Evolutionary conservation across 2,113 vertebrate species (phyloP), one percentile per base, ranked within the genome.

Genomic region (Corythornis vintsioides): DNA sequence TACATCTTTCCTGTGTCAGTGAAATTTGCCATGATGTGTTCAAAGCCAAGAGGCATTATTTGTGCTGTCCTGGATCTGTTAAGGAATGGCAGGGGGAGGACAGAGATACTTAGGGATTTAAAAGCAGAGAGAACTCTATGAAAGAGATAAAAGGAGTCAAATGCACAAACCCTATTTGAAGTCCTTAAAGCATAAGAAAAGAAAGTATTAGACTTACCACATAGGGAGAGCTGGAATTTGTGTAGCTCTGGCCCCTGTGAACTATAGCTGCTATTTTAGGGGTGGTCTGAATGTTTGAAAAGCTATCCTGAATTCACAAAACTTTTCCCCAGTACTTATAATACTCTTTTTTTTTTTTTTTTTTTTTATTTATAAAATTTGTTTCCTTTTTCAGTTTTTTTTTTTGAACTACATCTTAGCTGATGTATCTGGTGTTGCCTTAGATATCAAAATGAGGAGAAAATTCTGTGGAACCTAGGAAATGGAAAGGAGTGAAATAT

Each of bases 111-210:
- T 93, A 95, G 72, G 91, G 96, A 95, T 96, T 96, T 96, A 95
- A 96, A 96, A 95, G 92, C 94, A 96, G 93, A 94, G 94, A 94
- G 94, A 94, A 95, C 92, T 96, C 95, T 88, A 92, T 96, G 93
- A 96, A 96, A 96, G 93, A 96, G 95, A 96, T 96, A 96, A 96
- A 96, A 96, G 92, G 87, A 96, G 95, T 94, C 95, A 96, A 96
- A 96, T 93, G 95, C 94, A 96, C 95, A 96, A 96, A 93, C 96
- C 94, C 89, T 88, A 96, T 96, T 96, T 96, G 95, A 96, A 96
- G 94, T 95, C 96, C 96, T 96, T 96, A 96, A 93, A 94, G 92
- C 87, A 75, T 81, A 96, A 95, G 95, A 96, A 96, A 95, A 96
- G 96, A 95, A 95, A 96, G 96, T 96, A 96, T 96, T 96, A 96